phyloP scores from a whole-genome alignment of 2,113 vertebrate genomes.

The Ahaetulla prasina region DNA sequence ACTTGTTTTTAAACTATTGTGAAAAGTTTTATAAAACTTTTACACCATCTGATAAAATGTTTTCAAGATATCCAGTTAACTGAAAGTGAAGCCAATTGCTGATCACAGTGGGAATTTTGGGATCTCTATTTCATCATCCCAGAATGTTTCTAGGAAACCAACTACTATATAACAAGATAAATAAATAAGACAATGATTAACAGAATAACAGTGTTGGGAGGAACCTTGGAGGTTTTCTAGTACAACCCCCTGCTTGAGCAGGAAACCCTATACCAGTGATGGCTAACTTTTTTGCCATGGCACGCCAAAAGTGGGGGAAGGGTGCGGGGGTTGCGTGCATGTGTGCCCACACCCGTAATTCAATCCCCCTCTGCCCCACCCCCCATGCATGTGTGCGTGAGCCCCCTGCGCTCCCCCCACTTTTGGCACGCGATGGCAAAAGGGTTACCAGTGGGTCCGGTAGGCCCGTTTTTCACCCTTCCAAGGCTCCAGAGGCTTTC shows the following conservation, averaged over 20 bases:
- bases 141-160: not conserved
- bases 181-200: not conserved
- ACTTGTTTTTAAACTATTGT: not conserved
- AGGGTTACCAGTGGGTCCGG: too few species aligned
- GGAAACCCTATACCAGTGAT: not conserved
- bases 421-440: too few species aligned
- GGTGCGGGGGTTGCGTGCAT: too few species aligned
- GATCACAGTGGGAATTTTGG: not conserved
- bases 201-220: not conserved
- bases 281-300: too few species aligned
- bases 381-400: too few species aligned
- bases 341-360: too few species aligned
- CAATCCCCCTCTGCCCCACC: too few species aligned
- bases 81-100: not conserved
- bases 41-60: not conserved
- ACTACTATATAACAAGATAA: not conserved
- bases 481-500: too few species aligned
- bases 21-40: not conserved
- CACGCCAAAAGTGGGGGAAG: too few species aligned
- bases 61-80: not conserved
- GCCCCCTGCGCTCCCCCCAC: too few species aligned
- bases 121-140: not conserved
- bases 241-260: not conserved
- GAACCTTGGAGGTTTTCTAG: not conserved
- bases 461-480: too few species aligned